Base-by-base conservation (phyloP, 2,888 invertebrate genomes). In the Heterodera filipjevi region DNA sequence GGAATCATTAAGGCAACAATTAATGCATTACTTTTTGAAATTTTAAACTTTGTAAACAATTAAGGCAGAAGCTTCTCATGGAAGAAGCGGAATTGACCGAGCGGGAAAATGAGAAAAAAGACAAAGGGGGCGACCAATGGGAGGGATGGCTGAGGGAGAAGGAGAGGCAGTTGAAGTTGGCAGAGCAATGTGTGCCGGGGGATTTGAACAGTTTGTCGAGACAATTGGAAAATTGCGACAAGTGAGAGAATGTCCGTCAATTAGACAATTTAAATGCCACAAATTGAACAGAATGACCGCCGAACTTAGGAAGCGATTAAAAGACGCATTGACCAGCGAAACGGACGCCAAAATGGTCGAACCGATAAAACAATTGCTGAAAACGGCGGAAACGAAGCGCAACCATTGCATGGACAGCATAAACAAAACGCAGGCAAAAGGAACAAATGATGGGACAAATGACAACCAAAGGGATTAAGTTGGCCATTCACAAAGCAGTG, bases 401-500 rank as follows among this genome's bases (percentile, higher is more conserved):
- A 81, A 83, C 66, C 39, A 81, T 64, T 59, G 78, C 39, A 39
- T 81, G 44, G 83, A 82, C 75, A 46, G 27, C 49, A 71, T 81
- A 66, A 79, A 81, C 77, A 82, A 83, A 66, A 84, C 84, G 16
- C 79, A 84, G 59, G 59, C 59, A 59, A 59, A 59, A 10, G 6
- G 27, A 27, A 35, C 30, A 30, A n/a, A n/a, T n/a, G 68, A 76
- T 66, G 22, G 76, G 33, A 30, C 68, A 0, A 76, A 70, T 53
- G 30, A 19, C 22, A 30, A 46, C 12, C 59, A 59, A 59, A 27
- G 2, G 59, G 10, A 22, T 59, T 59, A 49, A 82, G 72, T 68
- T 76, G 49, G 82, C 82, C 27, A 76, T 82, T 35, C 82, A 82
- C 66, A 82, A 82, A 70, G 39, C 49, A 59, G 84, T 81, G 33